A percentile compares a stretch with the other conserved stretches of the same genome.
Evolutionary conservation across 2,797 vertebrate genomes (phyloP).

Genomic region (Coranthus polyacanthus): DNA sequence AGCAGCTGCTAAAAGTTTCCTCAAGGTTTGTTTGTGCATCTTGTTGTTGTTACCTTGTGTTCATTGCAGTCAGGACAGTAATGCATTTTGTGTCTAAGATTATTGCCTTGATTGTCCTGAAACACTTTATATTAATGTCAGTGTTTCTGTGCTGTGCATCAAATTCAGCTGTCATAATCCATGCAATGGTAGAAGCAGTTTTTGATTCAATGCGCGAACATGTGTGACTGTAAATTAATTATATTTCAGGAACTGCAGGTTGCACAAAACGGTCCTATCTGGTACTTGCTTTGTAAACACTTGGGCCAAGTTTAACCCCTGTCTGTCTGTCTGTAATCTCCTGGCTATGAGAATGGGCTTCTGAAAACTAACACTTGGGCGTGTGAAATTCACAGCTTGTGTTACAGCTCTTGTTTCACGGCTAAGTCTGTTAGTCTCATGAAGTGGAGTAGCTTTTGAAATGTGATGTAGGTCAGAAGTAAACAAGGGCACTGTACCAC

Average conservation of each 20-base stretch:
- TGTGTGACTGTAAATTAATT: not conserved
- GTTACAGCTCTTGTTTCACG: constrained; percentile 66
- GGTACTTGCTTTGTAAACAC: constrained; percentile 8
- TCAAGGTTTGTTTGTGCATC: constrained; percentile 78
- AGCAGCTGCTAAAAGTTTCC: constrained; percentile 86
- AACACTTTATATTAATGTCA: too few species aligned
- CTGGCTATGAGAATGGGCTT: constrained; percentile 19
- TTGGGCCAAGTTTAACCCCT: not conserved
- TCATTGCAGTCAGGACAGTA: too few species aligned
- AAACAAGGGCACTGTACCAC: not conserved
- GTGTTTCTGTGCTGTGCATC: too few species aligned
- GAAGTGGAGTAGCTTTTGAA: constrained; percentile 19
- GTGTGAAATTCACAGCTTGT: constrained; percentile 63
- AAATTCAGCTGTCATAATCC: too few species aligned
- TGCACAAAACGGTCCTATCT: not conserved
- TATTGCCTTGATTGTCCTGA: too few species aligned
- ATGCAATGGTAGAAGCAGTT: accelerated
- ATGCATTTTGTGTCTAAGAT: too few species aligned
- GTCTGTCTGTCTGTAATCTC: not conserved
- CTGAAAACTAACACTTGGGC: constrained; percentile 65
- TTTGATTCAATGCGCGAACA: not conserved
- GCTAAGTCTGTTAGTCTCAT: constrained; percentile 3
- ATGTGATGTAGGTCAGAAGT: constrained; percentile 58
- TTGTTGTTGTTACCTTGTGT: not conserved
- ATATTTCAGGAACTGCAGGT: not conserved